Evolutionary conservation across 2,888 invertebrate species (phyloP).

Genomic region (Apeira syringaria): DNA sequence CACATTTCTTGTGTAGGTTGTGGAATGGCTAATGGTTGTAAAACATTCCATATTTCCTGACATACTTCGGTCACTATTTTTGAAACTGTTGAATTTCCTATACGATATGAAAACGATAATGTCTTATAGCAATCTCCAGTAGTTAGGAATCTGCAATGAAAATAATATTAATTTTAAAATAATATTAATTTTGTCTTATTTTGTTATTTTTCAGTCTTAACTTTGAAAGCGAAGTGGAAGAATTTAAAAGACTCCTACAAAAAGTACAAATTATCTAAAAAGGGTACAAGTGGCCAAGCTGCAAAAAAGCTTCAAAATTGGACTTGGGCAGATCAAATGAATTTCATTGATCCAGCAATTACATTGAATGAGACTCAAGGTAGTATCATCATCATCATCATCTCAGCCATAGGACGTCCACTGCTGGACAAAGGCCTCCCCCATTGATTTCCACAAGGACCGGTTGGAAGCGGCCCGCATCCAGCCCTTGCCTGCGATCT

Average conservation of each 20-base stretch:
- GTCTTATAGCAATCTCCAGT: slow-evolving; percentile 5
- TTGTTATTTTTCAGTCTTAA: slow-evolving; percentile 19
- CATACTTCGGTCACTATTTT: not conserved
- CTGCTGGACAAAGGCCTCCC: no score
- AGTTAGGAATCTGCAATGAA: slow-evolving; percentile 3
- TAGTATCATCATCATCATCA: no score
- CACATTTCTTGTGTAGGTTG: slow-evolving; percentile 1
- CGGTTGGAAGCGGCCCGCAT: no score
- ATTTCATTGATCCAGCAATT: slow-evolving; percentile 24
- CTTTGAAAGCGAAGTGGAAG: slow-evolving; percentile 18
- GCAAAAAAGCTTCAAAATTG: slow-evolving; percentile 21
- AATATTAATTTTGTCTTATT: slow-evolving; percentile 7
- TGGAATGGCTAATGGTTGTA: slow-evolving; percentile 4
- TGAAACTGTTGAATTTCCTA: slow-evolving; percentile 3
- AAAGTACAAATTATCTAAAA: slow-evolving; percentile 5
- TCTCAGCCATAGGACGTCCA: no score
- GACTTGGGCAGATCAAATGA: slow-evolving; percentile 25
- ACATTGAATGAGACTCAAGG: slow-evolving; percentile 21
- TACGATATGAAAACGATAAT: slow-evolving; percentile 7
- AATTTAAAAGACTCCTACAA: slow-evolving; percentile 17
- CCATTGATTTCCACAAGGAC: no score
- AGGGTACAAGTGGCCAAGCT: slow-evolving; percentile 8
- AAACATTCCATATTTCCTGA: slow-evolving; percentile 8
- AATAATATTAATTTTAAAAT: slow-evolving; percentile 8
- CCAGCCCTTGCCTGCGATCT: no score